Evolutionary conservation across 2,888 invertebrate species (phyloP).

Genomic region (Ferrisia virgata): DNA sequence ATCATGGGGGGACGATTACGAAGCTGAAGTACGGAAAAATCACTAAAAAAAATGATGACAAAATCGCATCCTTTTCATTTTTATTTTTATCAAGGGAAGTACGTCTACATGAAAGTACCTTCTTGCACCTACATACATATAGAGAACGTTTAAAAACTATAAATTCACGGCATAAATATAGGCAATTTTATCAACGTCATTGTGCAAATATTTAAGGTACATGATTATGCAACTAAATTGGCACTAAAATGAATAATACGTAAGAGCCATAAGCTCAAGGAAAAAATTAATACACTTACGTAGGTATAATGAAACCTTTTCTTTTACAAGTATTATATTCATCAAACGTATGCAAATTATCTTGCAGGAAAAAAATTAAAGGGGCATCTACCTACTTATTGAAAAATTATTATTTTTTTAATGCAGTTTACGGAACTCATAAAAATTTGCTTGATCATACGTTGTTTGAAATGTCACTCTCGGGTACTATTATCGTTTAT

Average conservation of each 20-base stretch:
- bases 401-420: background rate
- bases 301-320: no score
- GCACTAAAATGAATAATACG: background rate
- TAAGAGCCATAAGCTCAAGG: no score
- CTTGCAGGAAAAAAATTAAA: background rate
- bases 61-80: no score
- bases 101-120: no score
- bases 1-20: no score
- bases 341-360: background rate
- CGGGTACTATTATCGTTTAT: slow-evolving; percentile 4
- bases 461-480: background rate
- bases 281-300: no score
- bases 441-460: background rate
- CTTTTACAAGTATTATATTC: no score
- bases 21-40: no score
- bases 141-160: background rate
- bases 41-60: no score
- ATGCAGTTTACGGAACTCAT: background rate
- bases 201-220: background rate
- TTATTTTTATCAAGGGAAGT: no score
- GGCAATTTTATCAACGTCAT: background rate
- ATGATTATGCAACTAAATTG: background rate
- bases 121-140: background rate
- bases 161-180: background rate
- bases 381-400: no score